A percentile compares a stretch with the other conserved stretches of the same genome.
These are phyloP conservation scores for Lasioglossum vierecki DNA, from an alignment of 2,888 invertebrate species.

Conservation along the genomic window DNA sequence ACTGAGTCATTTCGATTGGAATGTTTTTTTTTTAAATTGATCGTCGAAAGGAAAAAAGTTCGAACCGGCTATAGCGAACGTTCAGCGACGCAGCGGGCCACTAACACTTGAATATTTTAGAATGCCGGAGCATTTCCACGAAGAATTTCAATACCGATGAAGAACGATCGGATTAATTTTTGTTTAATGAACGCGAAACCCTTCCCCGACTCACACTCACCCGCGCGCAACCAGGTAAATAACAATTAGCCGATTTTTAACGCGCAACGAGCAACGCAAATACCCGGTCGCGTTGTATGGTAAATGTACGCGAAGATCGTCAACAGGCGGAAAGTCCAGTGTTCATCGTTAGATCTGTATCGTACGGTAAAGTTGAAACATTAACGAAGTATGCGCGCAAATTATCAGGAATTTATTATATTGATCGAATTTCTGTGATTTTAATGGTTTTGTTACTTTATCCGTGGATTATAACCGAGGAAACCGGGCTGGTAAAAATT, in stretches of 20 bases:
- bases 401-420: neutral
- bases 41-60: neutral
- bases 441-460: neutral
- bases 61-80: neutral
- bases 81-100: neutral
- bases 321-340: neutral
- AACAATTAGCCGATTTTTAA: neutral
- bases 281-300: neutral
- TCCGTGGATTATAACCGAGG: neutral
- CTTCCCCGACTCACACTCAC: neutral
- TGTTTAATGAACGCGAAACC: neutral
- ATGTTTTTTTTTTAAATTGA: conserved; percentile 37
- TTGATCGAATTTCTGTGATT: neutral
- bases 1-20: neutral
- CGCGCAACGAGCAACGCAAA: neutral
- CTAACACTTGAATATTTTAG: conserved; percentile 9
- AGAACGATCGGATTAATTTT: neutral
- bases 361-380: neutral
- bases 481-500: neutral
- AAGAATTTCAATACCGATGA: neutral
- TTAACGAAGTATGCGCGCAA: neutral
- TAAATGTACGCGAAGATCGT: neutral
- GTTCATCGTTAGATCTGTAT: neutral
- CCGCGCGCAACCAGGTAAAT: neutral
- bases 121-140: neutral